A percentile compares a stretch with the other conserved stretches of the same genome.
Evolutionary conservation across 2,888 invertebrate genomes (phyloP).

Genomic region (Amphipyra berbera): DNA sequence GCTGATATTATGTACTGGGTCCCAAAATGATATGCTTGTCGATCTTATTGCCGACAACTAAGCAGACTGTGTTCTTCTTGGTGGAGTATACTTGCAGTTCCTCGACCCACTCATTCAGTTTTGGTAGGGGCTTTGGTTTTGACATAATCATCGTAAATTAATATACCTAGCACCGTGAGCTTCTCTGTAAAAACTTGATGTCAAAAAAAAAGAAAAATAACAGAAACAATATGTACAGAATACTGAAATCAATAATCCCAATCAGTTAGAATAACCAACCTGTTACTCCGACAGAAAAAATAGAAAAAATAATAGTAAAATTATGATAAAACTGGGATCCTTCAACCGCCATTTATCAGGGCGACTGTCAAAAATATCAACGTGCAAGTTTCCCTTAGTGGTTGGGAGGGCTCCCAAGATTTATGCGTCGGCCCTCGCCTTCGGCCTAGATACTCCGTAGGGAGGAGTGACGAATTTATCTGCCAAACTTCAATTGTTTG

Average conservation of each 20-base stretch:
- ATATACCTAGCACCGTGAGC: no score
- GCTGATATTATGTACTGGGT: no score
- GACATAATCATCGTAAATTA: no score
- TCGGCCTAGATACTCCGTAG: constrained; percentile 50
- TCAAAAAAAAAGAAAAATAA: no score
- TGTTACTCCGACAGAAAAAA: constrained; percentile 52
- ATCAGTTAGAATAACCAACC: constrained; percentile 53
- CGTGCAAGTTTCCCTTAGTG: constrained; percentile 60
- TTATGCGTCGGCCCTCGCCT: constrained; percentile 52
- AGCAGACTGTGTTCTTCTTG: no score
- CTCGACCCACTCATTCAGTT: no score
- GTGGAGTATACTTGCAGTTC: no score
- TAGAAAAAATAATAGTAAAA: constrained; percentile 54
- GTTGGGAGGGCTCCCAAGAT: constrained; percentile 59
- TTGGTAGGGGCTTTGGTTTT: no score
- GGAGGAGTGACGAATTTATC: constrained; percentile 63
- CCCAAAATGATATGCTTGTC: no score
- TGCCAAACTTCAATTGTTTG: constrained; percentile 55
- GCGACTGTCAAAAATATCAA: constrained; percentile 65
- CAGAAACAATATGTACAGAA: background rate
- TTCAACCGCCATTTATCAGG: constrained; percentile 57
- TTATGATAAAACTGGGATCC: constrained; percentile 55
- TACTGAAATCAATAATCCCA: constrained; percentile 36
- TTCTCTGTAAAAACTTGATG: no score
- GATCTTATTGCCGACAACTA: no score